Evolutionary conservation across 2,113 vertebrate genomes (phyloP).

Genomic region (Aspidoscelis tigris): DNA sequence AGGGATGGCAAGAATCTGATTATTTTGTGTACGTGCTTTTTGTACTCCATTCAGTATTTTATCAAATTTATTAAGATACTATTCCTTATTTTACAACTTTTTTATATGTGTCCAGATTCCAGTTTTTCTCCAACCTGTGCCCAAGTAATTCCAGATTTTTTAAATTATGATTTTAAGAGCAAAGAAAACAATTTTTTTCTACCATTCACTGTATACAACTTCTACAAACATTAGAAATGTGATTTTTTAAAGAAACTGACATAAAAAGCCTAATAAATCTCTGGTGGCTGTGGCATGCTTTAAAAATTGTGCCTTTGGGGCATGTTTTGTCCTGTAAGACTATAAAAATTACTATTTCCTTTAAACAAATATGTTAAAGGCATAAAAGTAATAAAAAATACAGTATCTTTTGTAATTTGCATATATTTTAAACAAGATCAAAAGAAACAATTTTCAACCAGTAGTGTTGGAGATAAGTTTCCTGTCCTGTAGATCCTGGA

Average conservation of each 20-base stretch:
- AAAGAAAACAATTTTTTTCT: background rate
- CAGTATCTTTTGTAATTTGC: background rate
- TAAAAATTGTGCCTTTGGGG: background rate
- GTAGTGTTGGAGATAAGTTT: background rate
- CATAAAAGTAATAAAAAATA: background rate
- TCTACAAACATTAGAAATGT: background rate
- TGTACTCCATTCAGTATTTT: too few relatives aligned
- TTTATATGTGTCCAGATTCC: too few relatives aligned
- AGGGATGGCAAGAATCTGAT: too few relatives aligned
- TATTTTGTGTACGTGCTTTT: too few relatives aligned
- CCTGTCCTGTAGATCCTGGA: background rate
- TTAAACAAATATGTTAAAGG: background rate
- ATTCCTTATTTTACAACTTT: too few relatives aligned
- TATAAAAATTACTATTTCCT: background rate
- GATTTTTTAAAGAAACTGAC: background rate
- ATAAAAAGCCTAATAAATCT: background rate
- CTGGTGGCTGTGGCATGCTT: background rate
- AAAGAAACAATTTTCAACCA: background rate
- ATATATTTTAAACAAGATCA: background rate
- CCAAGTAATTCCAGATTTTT: background rate
- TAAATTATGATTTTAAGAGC: background rate
- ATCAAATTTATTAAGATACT: too few relatives aligned
- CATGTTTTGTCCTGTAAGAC: background rate
- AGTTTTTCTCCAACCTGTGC: too few relatives aligned
- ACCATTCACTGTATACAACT: background rate